Evolutionary conservation across 1,140 invertebrate genomes (phyloP).

Genomic region (Penaeus chinensis): DNA sequence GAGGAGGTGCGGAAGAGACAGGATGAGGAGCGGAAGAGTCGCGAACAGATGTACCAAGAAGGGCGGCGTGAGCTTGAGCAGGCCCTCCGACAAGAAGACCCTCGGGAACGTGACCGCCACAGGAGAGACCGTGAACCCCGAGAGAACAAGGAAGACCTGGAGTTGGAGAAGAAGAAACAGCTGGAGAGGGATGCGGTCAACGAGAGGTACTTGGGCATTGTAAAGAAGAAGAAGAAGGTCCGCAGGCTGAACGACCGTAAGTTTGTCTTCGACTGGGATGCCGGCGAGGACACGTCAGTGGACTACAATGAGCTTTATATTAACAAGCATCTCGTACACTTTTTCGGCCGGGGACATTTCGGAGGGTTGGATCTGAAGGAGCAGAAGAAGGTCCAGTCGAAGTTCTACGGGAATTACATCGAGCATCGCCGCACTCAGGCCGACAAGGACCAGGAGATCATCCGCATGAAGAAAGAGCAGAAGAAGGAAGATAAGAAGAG

Average conservation of each 20-base stretch:
- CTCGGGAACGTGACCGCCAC: slow-evolving; percentile 64
- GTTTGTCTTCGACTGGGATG: slow-evolving; percentile 99
- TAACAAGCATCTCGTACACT: slow-evolving; percentile 94
- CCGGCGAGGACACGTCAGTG: slow-evolving; percentile 95
- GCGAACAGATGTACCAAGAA: slow-evolving; percentile 73
- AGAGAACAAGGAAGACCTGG: slow-evolving; percentile 68
- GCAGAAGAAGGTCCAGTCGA: slow-evolving; percentile 97
- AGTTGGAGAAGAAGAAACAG: slow-evolving; percentile 83
- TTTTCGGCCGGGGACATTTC: slow-evolving; percentile 97
- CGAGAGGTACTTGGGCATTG: slow-evolving; percentile 93
- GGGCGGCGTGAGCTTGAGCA: slow-evolving; percentile 74
- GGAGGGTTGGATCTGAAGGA: slow-evolving; percentile 98
- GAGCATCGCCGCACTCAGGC: slow-evolving; percentile 95
- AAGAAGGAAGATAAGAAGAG: slow-evolving; percentile 97
- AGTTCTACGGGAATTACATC: slow-evolving; percentile 97
- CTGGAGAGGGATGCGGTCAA: slow-evolving; percentile 92
- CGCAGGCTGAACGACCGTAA: slow-evolving; percentile 96
- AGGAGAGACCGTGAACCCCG: slow-evolving; percentile 65
- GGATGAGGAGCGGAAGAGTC: slow-evolving; percentile 79
- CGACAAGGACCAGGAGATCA: slow-evolving; percentile 97
- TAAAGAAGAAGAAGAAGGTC: slow-evolving; percentile 93
- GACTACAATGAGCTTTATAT: slow-evolving; percentile 99
- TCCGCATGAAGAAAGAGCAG: slow-evolving; percentile 87
- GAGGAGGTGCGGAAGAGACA: slow-evolving; percentile 76
- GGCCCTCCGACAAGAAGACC: slow-evolving; percentile 60